Evolutionary conservation across 2,113 vertebrate species (phyloP), one percentile per base, ranked within the genome.

Genomic region (Zingel zingel): DNA sequence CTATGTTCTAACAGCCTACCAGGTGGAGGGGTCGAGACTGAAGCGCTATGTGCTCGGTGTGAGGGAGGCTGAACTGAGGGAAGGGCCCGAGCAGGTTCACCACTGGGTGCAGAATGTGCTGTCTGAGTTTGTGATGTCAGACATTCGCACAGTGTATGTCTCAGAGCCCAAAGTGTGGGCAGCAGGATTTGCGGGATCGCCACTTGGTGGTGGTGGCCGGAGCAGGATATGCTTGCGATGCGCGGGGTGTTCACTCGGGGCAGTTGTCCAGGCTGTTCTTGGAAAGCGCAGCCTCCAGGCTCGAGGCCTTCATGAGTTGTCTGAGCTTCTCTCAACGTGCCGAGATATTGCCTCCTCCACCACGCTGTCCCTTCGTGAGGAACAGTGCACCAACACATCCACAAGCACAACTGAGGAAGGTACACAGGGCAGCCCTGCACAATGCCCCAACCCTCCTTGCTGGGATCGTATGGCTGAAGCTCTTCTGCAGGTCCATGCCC

Each of bases 91-190:
- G 80, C 96, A 98, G 90, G 95, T 99, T 78, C 97, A 99, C 87
- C 97, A 99, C 93, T 99, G 98, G 98, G 98, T 97, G 13, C 98
- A 99, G 95, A 99, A 99, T 0, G 98, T 99, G 81, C 96, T 99
- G 19, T 99, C 98, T 0, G 98, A 99, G 95, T 99, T 99, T 6
- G 98, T 99, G 63, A 99, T 99, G 98, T 98, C 98, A 0, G 98
- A 99, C 94, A 98, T 99, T 84, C 96, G 98, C 92, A 98, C 97
- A 0, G 97, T 98, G 54, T 99, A 99, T 0, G 97, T 99, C 82
- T 98, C 97, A 0, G 98, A 99, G 91, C 96, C 97, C 88, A 95
- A 91, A 56, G 97, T 96, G 76, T 97, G 91, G 93, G 92, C 83
- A 0, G 87, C 90, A 1, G 97, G 96, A 4, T 88, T 97, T 1